Evolutionary conservation across 2,113 vertebrate species (phyloP).

Genomic region (Eulacestoma nigropectus): DNA sequence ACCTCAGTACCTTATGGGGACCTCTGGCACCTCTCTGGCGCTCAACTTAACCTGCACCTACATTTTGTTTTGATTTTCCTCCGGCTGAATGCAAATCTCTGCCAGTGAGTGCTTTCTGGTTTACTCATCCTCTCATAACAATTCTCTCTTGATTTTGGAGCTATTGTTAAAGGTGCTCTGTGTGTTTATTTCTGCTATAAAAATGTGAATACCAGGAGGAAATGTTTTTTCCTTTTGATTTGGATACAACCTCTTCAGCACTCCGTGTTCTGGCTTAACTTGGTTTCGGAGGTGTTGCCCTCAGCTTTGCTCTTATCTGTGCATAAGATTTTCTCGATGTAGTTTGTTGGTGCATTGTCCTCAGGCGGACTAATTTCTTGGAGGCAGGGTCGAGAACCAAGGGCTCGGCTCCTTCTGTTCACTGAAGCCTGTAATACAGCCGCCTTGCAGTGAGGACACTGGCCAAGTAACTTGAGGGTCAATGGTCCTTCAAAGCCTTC

Average conservation of each 20-base stretch:
- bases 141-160: background rate
- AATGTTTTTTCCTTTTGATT: background rate
- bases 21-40: background rate
- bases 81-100: background rate
- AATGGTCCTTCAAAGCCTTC: background rate
- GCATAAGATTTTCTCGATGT: background rate
- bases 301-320: background rate
- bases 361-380: background rate
- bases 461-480: background rate
- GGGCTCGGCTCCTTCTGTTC: background rate
- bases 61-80: background rate
- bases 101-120: background rate
- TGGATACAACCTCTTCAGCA: background rate
- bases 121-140: background rate
- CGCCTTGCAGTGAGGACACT: background rate
- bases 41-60: background rate
- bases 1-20: background rate
- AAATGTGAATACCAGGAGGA: background rate
- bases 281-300: background rate
- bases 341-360: background rate
- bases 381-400: background rate
- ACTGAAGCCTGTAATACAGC: fast-evolving
- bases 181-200: background rate
- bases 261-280: background rate
- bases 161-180: background rate